These are phyloP conservation scores for Eupithecia insigniata DNA, from an alignment of 2,888 invertebrate genomes.

Conservation along the genomic window DNA sequence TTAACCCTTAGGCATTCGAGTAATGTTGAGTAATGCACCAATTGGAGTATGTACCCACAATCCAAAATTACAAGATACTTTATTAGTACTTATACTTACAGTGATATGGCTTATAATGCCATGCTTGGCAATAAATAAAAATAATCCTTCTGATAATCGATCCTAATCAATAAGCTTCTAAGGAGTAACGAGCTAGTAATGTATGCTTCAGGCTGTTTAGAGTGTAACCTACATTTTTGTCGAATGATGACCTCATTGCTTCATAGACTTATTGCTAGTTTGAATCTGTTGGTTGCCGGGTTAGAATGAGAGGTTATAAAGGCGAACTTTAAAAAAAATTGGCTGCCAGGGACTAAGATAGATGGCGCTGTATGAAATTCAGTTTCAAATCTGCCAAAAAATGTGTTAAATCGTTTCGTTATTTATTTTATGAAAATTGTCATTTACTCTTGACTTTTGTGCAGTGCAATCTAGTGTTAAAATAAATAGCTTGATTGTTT, in stretches of 20 bases:
- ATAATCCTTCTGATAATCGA: conserved; percentile 14
- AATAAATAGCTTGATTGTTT: too few species aligned
- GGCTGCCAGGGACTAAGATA: too few species aligned
- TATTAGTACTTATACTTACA: conserved; percentile 33
- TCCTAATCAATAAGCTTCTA: conserved; percentile 22
- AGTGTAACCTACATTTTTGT: conserved; percentile 1
- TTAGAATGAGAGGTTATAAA: too few species aligned
- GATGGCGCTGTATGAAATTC: too few species aligned
- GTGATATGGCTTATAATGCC: conserved; percentile 26
- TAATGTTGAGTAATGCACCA: conserved; percentile 40
- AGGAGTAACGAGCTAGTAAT: conserved; percentile 18
- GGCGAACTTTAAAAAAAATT: too few species aligned
- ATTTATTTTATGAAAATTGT: too few species aligned
- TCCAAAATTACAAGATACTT: conserved; percentile 33
- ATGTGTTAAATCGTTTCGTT: too few species aligned
- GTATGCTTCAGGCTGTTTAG: background rate
- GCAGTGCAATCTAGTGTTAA: too few species aligned
- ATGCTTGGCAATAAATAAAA: conserved; percentile 7
- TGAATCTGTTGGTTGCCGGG: too few species aligned
- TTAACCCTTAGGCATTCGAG: conserved; percentile 31
- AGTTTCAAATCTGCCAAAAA: too few species aligned
- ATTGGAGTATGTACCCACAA: conserved; percentile 29
- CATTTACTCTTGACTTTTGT: too few species aligned
- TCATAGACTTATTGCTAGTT: background rate
- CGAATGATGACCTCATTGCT: background rate